Evolutionary conservation across 1,140 invertebrate genomes (phyloP), one percentile per base, ranked within the genome.

Genomic region (Phenacoccus solenopsis): DNA sequence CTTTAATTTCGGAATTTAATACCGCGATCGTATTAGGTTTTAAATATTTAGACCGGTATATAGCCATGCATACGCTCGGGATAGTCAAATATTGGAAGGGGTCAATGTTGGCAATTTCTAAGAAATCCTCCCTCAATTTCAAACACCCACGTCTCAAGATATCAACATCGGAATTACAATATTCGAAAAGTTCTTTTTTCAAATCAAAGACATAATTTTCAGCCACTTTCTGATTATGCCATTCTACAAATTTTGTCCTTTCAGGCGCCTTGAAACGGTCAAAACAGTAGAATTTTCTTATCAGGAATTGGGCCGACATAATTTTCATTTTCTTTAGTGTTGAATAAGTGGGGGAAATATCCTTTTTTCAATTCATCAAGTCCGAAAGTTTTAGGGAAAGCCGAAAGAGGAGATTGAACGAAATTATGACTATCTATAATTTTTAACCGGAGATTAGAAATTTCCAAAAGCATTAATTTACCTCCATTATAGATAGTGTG

Each of bases 121-220:
- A 27, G 24, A 69, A 69, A 24, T 69, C 9, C 5, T 69, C 68
- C 20, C 35, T 38, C 28, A 72, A 72, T 32, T 69, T 68, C 10
- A 72, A 28, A 67, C 71, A 72, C 1, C 67, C 67, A 20, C 68
- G 35, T 20, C 67, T 27, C n/a, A 72, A 59, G 28, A 72, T 72
- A n/a, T 72, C 71, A 24, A 72, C 71, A 69, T 72, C 68, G 1
- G 71, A 72, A 24, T 59, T 12, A 32, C 71, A 72, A 30, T 72
- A 72, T 30, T 72, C 68, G 10, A 61, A n/a, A 13, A 72, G 3
- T 67, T 72, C 68, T 3, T 69, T 68, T 25, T 28, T 1, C 3
- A 71, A 69, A 38, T 72, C 49, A 64, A 72, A 72, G 1, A 61
- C 68, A 69, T 72, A 64, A 59, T 69, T 64, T 30, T 72, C 28